phyloP scores from a whole-genome alignment of 2,113 vertebrate genomes.

The Protobothrops flavoviridis region DNA sequence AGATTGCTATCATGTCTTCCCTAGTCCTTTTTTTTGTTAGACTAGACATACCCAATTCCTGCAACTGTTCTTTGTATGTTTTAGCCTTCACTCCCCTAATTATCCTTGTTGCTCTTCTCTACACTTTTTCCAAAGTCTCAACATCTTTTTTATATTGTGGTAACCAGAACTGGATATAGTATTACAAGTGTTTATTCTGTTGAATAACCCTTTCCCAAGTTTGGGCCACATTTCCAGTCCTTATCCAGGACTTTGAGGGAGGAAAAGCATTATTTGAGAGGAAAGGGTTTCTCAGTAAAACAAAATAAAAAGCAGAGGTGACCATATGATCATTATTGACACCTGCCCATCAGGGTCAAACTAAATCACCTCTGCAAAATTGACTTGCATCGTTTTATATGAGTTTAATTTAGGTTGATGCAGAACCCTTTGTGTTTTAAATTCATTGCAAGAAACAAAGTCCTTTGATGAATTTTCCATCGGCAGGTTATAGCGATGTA shows the following conservation, averaged over 20 bases:
- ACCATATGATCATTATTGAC: background rate
- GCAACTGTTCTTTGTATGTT: background rate
- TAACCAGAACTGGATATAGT: too few species aligned
- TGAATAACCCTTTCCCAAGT: conserved; percentile 18
- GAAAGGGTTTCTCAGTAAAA: background rate
- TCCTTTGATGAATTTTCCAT: background rate
- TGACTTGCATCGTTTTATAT: too few species aligned
- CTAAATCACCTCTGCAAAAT: background rate
- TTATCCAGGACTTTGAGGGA: background rate
- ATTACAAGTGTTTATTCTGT: too few species aligned
- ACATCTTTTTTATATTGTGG: too few species aligned
- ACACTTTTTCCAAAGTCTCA: too few species aligned
- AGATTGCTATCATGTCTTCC: accelerated
- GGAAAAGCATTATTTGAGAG: too few species aligned
- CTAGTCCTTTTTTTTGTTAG: background rate
- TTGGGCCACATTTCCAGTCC: background rate
- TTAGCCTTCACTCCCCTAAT: background rate
- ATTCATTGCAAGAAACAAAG: background rate
- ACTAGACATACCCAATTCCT: background rate
- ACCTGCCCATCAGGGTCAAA: background rate
- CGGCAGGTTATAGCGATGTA: background rate
- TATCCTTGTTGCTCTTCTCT: background rate
- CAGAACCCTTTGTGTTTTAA: background rate
- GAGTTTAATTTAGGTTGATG: background rate
- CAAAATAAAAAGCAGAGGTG: background rate